Conservation (phyloP, 2,113 vertebrate genomes). For the Osmerus eperlanus region DNA sequence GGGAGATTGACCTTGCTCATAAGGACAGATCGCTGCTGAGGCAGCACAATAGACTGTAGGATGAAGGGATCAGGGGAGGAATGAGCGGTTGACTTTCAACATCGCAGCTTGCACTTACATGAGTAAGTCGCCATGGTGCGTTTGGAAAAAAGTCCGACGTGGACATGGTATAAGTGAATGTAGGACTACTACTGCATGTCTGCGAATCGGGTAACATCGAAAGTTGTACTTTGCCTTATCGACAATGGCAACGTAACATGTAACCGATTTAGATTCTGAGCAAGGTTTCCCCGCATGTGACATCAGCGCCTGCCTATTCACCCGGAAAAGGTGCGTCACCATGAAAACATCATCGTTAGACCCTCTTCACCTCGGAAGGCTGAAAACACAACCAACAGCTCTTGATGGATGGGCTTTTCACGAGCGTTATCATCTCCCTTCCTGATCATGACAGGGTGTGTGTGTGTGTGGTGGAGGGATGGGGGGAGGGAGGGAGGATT, state of each 20-base stretch:
- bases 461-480: not conserved
- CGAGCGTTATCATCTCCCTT: no score
- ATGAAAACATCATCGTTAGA: not conserved
- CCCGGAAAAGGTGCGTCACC: not conserved
- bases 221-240: no score
- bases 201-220: no score
- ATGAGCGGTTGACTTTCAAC: no score
- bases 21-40: constrained; percentile 56
- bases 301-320: not conserved
- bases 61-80: constrained; percentile 16
- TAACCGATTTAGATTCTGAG: not conserved
- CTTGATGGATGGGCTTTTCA: no score
- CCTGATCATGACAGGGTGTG: no score
- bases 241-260: not conserved
- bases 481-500: constrained; percentile 10
- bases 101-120: no score
- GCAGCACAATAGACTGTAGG: constrained; percentile 44
- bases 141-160: no score
- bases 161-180: no score
- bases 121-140: no score
- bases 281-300: not conserved
- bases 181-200: no score
- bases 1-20: constrained; percentile 59
- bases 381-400: not conserved
- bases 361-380: not conserved